Conservation (phyloP, 2,797 vertebrate genomes). For the Pachyuromys duprasi region DNA sequence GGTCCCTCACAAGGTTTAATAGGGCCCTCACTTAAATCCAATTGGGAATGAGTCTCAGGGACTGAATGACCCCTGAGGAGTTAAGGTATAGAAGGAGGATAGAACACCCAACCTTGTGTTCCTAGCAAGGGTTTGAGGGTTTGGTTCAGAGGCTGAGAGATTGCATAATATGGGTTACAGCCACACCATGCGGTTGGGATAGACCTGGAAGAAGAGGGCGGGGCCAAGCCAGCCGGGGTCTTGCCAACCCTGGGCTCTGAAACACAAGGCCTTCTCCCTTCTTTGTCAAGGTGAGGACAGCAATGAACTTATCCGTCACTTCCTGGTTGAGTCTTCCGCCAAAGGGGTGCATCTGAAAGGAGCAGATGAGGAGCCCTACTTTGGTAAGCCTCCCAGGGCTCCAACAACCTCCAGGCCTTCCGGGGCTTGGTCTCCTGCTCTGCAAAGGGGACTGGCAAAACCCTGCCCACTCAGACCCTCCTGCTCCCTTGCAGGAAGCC, state of each 20-base stretch:
- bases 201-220: background rate
- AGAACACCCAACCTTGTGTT: background rate
- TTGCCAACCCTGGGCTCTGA: background rate
- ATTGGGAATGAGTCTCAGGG: background rate
- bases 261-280: rapidly evolving
- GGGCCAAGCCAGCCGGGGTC: too few species aligned
- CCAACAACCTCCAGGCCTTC: background rate
- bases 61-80: background rate
- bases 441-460: background rate
- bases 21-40: background rate
- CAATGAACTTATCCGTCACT: conserved; percentile 90
- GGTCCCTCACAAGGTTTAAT: background rate
- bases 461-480: background rate
- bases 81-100: background rate
- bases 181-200: too few species aligned
- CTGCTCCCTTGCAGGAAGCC: conserved; percentile 89
- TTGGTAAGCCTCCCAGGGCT: conserved; percentile 89
- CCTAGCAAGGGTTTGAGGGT: background rate
- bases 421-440: background rate
- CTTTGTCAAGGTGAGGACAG: conserved; percentile 76
- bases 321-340: conserved; percentile 94
- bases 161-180: background rate
- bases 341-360: conserved; percentile 95
- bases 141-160: background rate
- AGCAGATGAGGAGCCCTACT: conserved; percentile 93